phyloP scores from a whole-genome alignment of 2,797 vertebrate species.

The Microhierax caerulescens region DNA sequence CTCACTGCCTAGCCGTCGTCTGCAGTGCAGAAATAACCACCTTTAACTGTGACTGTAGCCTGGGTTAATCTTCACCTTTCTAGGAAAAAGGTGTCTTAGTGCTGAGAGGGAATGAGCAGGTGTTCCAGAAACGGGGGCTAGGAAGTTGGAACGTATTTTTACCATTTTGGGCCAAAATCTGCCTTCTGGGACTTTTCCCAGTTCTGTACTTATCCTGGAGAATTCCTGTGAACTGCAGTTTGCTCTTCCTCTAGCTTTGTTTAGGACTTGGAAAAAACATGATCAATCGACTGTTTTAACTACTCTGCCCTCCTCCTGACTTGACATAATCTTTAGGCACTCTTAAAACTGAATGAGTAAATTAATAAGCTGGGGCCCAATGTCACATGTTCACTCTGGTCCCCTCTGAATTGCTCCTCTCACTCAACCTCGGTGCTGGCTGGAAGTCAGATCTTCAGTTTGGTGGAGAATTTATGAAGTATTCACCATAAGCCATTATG shows the following conservation, averaged over 20 bases:
- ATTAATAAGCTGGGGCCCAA: neutral
- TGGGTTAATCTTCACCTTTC: neutral
- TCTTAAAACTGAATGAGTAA: neutral
- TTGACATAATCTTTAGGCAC: neutral
- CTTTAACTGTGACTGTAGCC: neutral
- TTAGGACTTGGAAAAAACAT: neutral
- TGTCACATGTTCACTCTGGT: neutral
- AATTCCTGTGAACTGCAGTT: neutral
- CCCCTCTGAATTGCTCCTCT: neutral
- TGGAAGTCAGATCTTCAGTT: neutral
- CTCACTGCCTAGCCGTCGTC: neutral
- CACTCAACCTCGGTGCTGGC: neutral
- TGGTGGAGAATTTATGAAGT: neutral
- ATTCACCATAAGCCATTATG: neutral
- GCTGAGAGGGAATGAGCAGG: neutral
- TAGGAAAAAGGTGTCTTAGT: neutral
- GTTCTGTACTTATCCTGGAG: neutral
- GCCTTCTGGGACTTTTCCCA: neutral
- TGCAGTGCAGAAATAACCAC: neutral
- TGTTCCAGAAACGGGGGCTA: neutral
- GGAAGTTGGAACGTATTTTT: neutral
- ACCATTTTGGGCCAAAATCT: constrained; percentile 11
- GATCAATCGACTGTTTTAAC: neutral
- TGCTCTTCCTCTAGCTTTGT: neutral
- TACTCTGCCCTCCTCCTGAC: neutral